Base-by-base conservation (phyloP, 1,140 invertebrate species). In the Scaptomyza pallida region DNA sequence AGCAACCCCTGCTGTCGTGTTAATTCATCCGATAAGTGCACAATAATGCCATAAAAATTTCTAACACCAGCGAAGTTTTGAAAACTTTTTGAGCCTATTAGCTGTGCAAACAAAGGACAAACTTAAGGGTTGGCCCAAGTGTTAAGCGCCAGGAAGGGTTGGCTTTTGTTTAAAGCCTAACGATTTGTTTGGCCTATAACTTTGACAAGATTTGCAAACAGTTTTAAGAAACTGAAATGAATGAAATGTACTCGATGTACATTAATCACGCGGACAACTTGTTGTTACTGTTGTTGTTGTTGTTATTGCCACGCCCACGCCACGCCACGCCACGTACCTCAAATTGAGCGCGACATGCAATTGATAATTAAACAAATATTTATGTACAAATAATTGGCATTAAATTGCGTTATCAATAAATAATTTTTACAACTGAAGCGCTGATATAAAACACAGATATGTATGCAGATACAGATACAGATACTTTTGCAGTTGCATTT, bases 331-430 rank as follows among this genome's bases (percentile, higher is more conserved):
- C 26, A 35, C 74, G 45, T 45, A 70, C 54, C 30, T 43, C 69
- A 59, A 8, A 71, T 21, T 65, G 72, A 55, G 59, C n/a, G 19
- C 52, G 44, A 60, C 69, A 72, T 73, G 72, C 64, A 79, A 89
- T 83, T 79, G 75, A 79, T 74, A 89, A 89, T 83, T 77, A 75
- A 77, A 68, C 59, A 89, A 89, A 83, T 83, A 89, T 89, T 89
- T 75, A 74, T 79, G 73, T 72, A 78, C 83, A 88, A 89, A 83
- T 88, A 88, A 88, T 88, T 88, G 82, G 78, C 78, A 88, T 88
- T 88, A 88, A 88, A 88, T 88, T 88, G 78, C 83, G 83, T 88
- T 88, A 88, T 89, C 82, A 88, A 88, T 82, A 82, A 88, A 88
- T 88, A 82, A 85, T 85, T 85, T 74, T 85, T 85, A 80, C 76